phyloP scores from a whole-genome alignment of 1,140 invertebrate genomes.

The Asobara japonica region DNA sequence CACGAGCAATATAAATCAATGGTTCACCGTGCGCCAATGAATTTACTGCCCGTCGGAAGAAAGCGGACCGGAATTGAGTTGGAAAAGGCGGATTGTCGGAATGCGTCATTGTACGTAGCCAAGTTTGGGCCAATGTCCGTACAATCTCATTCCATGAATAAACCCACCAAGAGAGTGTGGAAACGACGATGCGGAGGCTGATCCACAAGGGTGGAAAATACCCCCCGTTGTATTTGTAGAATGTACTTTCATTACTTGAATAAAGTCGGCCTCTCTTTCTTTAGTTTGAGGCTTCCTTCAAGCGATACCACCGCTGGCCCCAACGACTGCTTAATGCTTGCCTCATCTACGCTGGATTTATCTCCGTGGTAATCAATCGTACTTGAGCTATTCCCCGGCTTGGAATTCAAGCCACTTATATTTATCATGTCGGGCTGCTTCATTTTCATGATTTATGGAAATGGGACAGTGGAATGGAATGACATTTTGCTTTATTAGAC shows the following conservation, averaged over 20 bases:
- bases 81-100: neutral
- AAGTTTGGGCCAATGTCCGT: constrained; percentile 8
- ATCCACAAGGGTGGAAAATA: constrained; percentile 44
- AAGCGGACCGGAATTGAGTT: neutral
- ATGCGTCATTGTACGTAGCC: constrained; percentile 7
- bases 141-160: neutral
- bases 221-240: constrained; percentile 47
- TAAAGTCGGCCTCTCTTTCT: constrained; percentile 42
- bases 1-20: constrained; percentile 4
- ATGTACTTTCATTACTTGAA: constrained; percentile 56
- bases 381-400: constrained; percentile 23
- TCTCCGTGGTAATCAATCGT: constrained; percentile 60
- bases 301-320: constrained; percentile 1
- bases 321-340: constrained; percentile 53
- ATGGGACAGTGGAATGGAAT: neutral
- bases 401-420: constrained; percentile 50
- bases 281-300: neutral
- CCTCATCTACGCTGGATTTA: constrained; percentile 51
- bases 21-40: neutral
- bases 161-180: neutral
- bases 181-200: neutral
- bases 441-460: constrained; percentile 61
- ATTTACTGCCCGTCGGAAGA: constrained; percentile 6
- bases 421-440: constrained; percentile 61
- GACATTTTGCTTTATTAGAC: neutral